Evolutionary conservation across 2,113 vertebrate species (phyloP), one percentile per base, ranked within the genome.

Genomic region (Rostratula benghalensis): DNA sequence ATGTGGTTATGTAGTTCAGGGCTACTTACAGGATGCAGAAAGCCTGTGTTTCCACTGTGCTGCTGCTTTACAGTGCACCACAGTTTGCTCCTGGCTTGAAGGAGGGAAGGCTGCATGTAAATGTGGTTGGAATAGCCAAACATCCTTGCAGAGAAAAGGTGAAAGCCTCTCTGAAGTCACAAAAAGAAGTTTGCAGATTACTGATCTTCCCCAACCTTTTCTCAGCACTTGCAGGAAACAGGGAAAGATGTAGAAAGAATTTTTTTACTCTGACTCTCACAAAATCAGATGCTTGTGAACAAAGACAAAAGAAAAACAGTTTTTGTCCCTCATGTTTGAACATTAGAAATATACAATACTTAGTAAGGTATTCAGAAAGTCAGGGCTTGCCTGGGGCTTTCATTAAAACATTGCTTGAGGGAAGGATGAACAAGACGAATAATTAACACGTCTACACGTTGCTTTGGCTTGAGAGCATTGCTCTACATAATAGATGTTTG

Each of bases 381-480:
- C 84, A 86, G 59, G 21, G 46, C 63, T 91, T 92, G 75, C 87
- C 87, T 70, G 64, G 9, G 68, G 85, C 59, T 92, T 88, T 95
- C 82, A 74, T 95, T 94, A 96, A 83, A 97, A 86, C 70, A 30
- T 83, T 80, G 87, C 90, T 74, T 71, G 64, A 93, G 92, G 93
- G 82, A 91, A 90, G 82, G 71, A 85, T 86, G 95, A 94, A 74
- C 41, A 93, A 86, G 90, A 59, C 0, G 1, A 91, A 85, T 91
- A 93, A 94, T 94, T 94, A 95, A 76, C n/a, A 60, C 1, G 2
- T 73, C 41, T 89, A n/a, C 12, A 14, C 51, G 56, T 64, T 80
- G 45, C 85, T 70, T 88, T 80, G 79, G n/a, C 51, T 95, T 90
- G n/a, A 78, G 57, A 91, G 60, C 60, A 87, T 20, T 61, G 43